Percentiles rank a stretch among this genome's conserved stretches.
Evolutionary conservation across 2,888 invertebrate species (phyloP).

Genomic region (Mesorhabditis spiculigera): DNA sequence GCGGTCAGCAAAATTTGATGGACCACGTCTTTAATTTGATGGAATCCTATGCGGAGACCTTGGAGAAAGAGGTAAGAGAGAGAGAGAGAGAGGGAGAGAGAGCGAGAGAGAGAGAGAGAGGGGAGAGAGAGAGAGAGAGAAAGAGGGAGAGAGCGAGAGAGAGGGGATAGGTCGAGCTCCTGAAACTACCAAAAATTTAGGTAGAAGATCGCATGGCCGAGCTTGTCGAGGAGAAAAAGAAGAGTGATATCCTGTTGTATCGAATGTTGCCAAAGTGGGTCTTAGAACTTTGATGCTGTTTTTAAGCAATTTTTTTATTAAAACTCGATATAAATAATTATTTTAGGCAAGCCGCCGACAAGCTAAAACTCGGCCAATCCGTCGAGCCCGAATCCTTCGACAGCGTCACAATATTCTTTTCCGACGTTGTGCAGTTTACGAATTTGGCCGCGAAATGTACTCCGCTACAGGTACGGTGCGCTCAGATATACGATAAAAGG

Average conservation of each 20-base stretch:
- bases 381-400: conserved; percentile 47
- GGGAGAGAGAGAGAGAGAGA: no score
- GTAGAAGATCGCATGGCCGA: conserved; percentile 42
- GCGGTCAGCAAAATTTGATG: conserved; percentile 42
- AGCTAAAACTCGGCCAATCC: conserved; percentile 47
- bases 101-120: no score
- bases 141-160: no score
- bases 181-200: not conserved
- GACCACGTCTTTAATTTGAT: conserved; percentile 55
- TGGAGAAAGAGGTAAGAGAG: conserved; percentile 39
- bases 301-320: not conserved
- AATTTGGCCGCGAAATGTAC: conserved; percentile 45
- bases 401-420: conserved; percentile 47
- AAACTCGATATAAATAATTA: not conserved
- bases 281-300: not conserved
- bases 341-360: conserved; percentile 47
- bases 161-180: no score
- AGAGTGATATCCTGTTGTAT: conserved; percentile 44
- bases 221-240: conserved; percentile 48
- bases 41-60: conserved; percentile 41
- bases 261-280: conserved; percentile 45
- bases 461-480: conserved; percentile 32
- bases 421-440: conserved; percentile 49
- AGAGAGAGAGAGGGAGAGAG: no score
- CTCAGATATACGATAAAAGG: not conserved